These are phyloP conservation scores for Poecilia gillii DNA, from an alignment of 2,797 vertebrate genomes.

Conservation along the genomic window DNA sequence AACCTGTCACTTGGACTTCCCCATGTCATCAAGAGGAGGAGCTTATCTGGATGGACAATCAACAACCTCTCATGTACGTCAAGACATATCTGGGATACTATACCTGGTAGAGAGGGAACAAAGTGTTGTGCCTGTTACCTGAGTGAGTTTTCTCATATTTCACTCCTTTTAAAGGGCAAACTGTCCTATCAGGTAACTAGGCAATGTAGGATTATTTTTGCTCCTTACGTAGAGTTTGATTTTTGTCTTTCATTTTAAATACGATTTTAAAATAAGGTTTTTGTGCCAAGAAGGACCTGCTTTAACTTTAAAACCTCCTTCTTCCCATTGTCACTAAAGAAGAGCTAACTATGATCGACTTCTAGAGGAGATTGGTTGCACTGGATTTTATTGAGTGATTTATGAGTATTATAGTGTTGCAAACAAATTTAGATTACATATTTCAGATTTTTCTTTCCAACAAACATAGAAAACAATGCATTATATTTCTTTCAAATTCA, in stretches of 20 bases:
- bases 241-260: not conserved
- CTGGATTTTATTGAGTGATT: not conserved
- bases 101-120: slow-evolving; percentile 51
- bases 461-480: not conserved
- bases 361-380: not conserved
- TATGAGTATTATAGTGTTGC: not conserved
- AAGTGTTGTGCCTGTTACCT: slow-evolving; percentile 16
- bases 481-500: not conserved
- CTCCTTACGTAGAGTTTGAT: not conserved
- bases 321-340: not conserved
- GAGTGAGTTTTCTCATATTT: slow-evolving; percentile 40
- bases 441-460: not conserved
- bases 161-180: slow-evolving; percentile 37
- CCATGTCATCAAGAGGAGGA: slow-evolving; percentile 70
- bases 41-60: slow-evolving; percentile 73
- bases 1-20: slow-evolving; percentile 66
- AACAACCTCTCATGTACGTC: slow-evolving; percentile 47
- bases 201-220: not conserved
- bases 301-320: not conserved
- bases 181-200: slow-evolving; percentile 6
- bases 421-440: not conserved
- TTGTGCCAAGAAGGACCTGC: not conserved
- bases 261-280: not conserved
- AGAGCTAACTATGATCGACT: not conserved
- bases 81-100: slow-evolving; percentile 64